phyloP scores from a whole-genome alignment of 1,140 invertebrate species.

The Bombus superbus region DNA sequence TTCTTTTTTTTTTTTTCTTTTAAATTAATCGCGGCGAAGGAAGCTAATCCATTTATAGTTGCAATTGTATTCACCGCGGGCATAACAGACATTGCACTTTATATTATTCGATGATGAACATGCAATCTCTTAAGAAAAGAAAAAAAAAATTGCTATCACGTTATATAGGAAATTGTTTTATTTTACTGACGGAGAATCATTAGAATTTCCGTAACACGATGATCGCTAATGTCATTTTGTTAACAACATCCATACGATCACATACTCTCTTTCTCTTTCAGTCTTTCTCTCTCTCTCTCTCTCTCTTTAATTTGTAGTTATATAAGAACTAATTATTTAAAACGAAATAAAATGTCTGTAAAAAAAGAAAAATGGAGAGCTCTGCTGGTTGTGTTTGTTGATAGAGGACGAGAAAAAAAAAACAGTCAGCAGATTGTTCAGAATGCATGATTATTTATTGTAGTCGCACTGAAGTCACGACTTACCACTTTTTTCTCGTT shows the following conservation, averaged over 20 bases:
- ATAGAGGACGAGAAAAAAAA: background rate
- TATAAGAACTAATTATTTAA: conserved; percentile 49
- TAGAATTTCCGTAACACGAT: background rate
- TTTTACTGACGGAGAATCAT: background rate
- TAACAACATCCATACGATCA: conserved; percentile 16
- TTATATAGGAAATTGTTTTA: background rate
- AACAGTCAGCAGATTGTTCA: background rate
- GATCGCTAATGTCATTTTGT: conserved; percentile 12
- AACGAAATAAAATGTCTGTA: conserved; percentile 43
- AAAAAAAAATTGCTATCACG: background rate
- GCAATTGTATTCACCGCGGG: background rate
- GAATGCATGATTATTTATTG: conserved; percentile 31
- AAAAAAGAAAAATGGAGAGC: conserved; percentile 12
- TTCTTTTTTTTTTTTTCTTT: background rate
- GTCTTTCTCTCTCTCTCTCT: background rate
- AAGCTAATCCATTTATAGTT: background rate
- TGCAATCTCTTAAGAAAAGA: background rate
- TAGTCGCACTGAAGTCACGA: background rate
- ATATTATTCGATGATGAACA: background rate
- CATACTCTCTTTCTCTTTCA: background rate
- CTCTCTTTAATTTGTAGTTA: conserved; percentile 31
- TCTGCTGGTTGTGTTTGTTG: conserved; percentile 18
- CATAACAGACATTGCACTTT: background rate
- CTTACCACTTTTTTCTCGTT: background rate
- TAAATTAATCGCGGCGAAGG: background rate